These are phyloP conservation scores for Calliopum simillimum DNA, from an alignment of 2,888 invertebrate genomes.

Conservation along the genomic window DNA sequence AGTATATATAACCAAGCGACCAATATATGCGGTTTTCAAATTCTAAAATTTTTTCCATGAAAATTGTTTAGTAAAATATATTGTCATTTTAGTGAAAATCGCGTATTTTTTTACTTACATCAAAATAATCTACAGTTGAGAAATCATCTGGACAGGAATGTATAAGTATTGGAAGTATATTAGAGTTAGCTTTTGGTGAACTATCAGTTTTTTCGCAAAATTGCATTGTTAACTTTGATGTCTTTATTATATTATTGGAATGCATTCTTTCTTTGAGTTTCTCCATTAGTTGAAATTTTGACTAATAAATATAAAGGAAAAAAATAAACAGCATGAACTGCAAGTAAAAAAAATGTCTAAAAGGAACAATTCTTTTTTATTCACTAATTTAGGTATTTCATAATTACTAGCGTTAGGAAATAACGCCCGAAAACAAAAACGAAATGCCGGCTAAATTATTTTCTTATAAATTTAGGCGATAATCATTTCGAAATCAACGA, in stretches of 20 bases:
- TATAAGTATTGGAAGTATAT: constrained; percentile 78
- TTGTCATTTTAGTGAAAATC: not conserved
- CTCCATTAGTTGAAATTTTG: constrained; percentile 78
- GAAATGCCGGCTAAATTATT: no score
- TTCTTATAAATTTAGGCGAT: no score
- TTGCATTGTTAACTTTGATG: constrained; percentile 74
- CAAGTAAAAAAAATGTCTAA: not conserved
- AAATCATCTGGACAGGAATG: constrained; percentile 88
- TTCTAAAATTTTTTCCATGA: constrained; percentile 69
- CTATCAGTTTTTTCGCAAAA: constrained; percentile 78
- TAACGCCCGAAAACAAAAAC: no score
- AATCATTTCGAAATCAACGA: no score
- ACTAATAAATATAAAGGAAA: constrained; percentile 66
- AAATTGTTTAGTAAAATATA: not conserved
- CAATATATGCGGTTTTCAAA: constrained; percentile 78
- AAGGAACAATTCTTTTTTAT: no score
- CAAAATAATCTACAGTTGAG: constrained; percentile 86
- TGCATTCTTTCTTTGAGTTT: constrained; percentile 69
- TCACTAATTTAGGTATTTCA: no score
- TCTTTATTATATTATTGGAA: constrained; percentile 70
- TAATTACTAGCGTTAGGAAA: no score
- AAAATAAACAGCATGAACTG: not conserved
- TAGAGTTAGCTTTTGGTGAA: constrained; percentile 70
- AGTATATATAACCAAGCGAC: constrained; percentile 85
- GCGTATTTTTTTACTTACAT: constrained; percentile 70